Base-by-base conservation (phyloP, 1,140 invertebrate genomes). In the Heliconius nattereri region DNA sequence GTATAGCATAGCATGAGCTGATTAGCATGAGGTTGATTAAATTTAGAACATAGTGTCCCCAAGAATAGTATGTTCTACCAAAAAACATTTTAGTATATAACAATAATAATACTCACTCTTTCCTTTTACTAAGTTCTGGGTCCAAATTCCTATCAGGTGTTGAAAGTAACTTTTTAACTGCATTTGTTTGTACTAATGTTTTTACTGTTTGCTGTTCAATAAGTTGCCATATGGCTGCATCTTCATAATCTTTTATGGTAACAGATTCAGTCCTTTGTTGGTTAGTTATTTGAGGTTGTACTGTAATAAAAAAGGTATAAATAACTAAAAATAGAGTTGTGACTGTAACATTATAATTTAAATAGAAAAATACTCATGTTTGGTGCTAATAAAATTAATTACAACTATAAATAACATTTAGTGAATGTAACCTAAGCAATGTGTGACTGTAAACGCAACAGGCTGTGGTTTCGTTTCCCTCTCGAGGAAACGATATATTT, bases 201-300 rank as follows among this genome's bases (percentile, higher is more conserved):
- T 92, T 93, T 0, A 91, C 85, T 1, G 86, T 77, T 40, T 85
- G 79, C n/a, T 89, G 87, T 74, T 92, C 90, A 29, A 91, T 81
- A 5, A 91, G 74, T 8, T 87, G 86, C 49, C 78, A 80, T 20
- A 75, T 72, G 1, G 83, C 88, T 11, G 86, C 72, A 3, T 91
- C 86, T 52, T 83, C 82, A 32, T 90, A 92, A 3, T 85, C 78
- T 1, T 77, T 77, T 0, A 87, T 81, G 9, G 76, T 81, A 35
- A 73, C 45, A 2, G 75, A 26, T 9, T 86, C 83, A 23, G 83
- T 81, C 57, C 82, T 83, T 7, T 81, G 71, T 8, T 80, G 54
- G 13, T 87, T 78, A 13, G 78, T 78, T 52, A 86, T 78, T 82
- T 92, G 78, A 57, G 85, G 86, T 29, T 66, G 26, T 13, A 66